phyloP scores from a whole-genome alignment of 2,888 invertebrate species.

The Metallyticus violacea region DNA sequence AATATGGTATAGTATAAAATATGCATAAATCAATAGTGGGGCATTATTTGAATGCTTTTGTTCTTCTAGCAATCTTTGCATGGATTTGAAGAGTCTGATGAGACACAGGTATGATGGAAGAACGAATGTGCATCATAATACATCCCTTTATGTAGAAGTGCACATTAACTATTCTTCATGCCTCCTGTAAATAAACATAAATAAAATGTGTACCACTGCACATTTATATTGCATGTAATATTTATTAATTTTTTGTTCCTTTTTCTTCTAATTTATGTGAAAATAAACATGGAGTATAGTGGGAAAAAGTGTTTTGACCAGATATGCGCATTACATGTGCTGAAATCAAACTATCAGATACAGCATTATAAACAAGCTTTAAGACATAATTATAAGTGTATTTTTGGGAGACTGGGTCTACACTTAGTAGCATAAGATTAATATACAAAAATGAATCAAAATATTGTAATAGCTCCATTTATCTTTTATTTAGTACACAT shows the following conservation, averaged over 20 bases:
- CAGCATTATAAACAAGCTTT: too few relatives aligned
- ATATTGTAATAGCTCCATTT: too few relatives aligned
- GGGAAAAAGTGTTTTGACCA: too few relatives aligned
- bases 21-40: neutral
- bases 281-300: too few relatives aligned
- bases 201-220: neutral
- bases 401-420: too few relatives aligned
- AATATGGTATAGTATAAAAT: too few relatives aligned
- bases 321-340: too few relatives aligned
- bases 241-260: neutral
- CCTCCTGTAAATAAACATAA: neutral
- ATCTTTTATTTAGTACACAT: too few relatives aligned
- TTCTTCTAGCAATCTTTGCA: neutral
- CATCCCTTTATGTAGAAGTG: neutral
- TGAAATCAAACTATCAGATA: too few relatives aligned
- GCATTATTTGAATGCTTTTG: neutral
- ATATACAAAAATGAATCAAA: too few relatives aligned
- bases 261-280: neutral
- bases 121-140: neutral
- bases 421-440: too few relatives aligned
- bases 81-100: neutral
- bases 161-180: neutral
- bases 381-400: too few relatives aligned
- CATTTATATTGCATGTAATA: neutral
- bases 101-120: neutral